A percentile compares a stretch with the other conserved stretches of the same genome.
phyloP scores from a whole-genome alignment of 2,888 invertebrate species.

The Dicycla oo region DNA sequence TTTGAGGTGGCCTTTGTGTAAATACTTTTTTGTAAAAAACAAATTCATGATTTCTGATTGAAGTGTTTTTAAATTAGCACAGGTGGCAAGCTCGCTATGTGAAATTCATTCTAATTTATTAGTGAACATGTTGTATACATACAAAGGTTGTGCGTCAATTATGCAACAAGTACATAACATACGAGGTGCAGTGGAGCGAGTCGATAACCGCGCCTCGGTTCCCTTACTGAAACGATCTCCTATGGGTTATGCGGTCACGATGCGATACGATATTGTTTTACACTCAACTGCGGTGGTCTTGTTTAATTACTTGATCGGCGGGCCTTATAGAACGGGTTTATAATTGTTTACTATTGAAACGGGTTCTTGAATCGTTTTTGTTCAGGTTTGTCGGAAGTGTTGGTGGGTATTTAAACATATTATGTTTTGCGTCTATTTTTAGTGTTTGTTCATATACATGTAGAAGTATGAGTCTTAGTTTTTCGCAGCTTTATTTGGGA shows the following conservation, averaged over 20 bases:
- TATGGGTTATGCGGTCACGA: slow-evolving; percentile 58
- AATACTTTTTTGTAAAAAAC: slow-evolving; percentile 8
- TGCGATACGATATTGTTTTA: slow-evolving; percentile 43
- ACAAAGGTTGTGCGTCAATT: slow-evolving; percentile 26
- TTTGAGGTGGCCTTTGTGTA: slow-evolving; percentile 37
- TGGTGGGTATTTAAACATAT: neutral
- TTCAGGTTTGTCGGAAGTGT: neutral
- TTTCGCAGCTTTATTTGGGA: neutral
- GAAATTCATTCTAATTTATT: slow-evolving; percentile 19
- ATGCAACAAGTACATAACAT: slow-evolving; percentile 33
- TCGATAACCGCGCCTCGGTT: slow-evolving; percentile 40
- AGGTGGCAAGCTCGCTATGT: neutral
- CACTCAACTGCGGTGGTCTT: slow-evolving; percentile 15
- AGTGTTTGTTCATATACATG: too few species aligned
- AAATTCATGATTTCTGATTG: neutral
- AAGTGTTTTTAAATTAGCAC: neutral
- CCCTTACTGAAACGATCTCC: slow-evolving; percentile 58
- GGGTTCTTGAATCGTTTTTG: neutral
- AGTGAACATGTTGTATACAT: slow-evolving; percentile 13
- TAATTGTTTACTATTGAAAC: slow-evolving; percentile 12
- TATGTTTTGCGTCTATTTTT: neutral
- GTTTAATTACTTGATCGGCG: slow-evolving; percentile 30
- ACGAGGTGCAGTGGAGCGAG: slow-evolving; percentile 48
- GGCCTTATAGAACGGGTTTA: slow-evolving; percentile 3
- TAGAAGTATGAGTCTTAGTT: neutral